Percentiles rank a stretch among this genome's conserved stretches.
These are phyloP conservation scores for Crax fasciolata DNA, from an alignment of 2,797 vertebrate genomes.

Conservation along the genomic window DNA sequence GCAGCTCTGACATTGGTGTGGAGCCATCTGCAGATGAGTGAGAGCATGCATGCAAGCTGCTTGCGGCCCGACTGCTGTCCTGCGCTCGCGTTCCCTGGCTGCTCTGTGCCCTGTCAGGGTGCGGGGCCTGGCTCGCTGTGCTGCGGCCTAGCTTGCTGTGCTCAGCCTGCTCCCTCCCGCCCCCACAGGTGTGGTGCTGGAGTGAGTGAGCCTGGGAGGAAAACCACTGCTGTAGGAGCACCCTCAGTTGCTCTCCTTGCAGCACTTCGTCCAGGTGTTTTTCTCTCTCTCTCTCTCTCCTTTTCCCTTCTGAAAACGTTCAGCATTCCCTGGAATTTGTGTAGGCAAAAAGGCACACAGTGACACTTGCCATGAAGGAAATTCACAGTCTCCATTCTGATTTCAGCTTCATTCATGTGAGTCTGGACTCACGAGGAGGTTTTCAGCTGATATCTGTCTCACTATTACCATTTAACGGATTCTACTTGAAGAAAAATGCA, in stretches of 20 bases:
- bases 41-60: not conserved
- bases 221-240: not conserved
- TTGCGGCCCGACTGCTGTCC: not conserved
- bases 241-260: not conserved
- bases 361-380: not conserved
- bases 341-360: not conserved
- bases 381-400: accelerated
- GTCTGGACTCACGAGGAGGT: not conserved
- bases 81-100: not conserved
- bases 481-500: not conserved
- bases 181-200: not conserved
- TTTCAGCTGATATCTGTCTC: not conserved
- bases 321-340: not conserved
- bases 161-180: not conserved
- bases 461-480: not conserved
- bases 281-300: not conserved
- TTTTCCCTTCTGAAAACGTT: not conserved
- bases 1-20: not conserved
- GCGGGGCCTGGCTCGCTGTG: not conserved
- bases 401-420: not conserved
- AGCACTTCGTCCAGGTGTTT: not conserved
- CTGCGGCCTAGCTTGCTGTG: not conserved
- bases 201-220: not conserved
- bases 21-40: not conserved
- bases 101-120: not conserved